Conservation (phyloP, 2,888 invertebrate species). For the Maniola hyperantus region DNA sequence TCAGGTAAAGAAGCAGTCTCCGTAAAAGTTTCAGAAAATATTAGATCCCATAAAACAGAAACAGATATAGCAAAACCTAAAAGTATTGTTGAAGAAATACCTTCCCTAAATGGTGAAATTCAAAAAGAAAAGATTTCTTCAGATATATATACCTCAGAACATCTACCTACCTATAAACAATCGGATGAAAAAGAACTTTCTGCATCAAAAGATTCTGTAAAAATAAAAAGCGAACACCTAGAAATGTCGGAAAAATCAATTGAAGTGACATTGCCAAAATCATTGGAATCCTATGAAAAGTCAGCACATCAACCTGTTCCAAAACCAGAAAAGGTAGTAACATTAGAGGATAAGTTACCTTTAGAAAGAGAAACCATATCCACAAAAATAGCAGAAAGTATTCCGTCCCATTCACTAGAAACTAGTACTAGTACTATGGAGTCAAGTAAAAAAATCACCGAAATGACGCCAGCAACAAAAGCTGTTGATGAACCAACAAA, state of each 20-base stretch:
- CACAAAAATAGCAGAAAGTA: not conserved
- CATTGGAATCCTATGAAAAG: not conserved
- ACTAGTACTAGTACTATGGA: not conserved
- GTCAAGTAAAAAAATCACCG: not conserved
- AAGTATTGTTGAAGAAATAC: not conserved
- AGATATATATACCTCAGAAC: not conserved
- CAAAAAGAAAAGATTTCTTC: not conserved
- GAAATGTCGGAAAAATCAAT: not conserved
- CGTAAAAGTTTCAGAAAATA: conserved; percentile 39
- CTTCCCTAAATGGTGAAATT: not conserved
- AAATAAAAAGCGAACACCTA: not conserved
- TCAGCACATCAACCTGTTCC: not conserved
- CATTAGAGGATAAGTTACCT: not conserved
- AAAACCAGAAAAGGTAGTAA: not conserved
- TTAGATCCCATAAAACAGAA: conserved; percentile 15
- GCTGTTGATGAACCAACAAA: not conserved
- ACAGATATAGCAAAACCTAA: not conserved
- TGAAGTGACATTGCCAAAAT: not conserved
- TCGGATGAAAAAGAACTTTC: not conserved
- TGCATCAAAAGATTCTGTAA: not conserved
- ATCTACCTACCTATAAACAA: no score
- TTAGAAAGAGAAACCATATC: not conserved
- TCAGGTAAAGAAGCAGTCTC: conserved; percentile 37
- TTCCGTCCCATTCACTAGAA: not conserved
- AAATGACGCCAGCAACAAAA: not conserved